Base-by-base conservation (phyloP, 1,140 invertebrate species). In the Cryptotermes secundus region DNA sequence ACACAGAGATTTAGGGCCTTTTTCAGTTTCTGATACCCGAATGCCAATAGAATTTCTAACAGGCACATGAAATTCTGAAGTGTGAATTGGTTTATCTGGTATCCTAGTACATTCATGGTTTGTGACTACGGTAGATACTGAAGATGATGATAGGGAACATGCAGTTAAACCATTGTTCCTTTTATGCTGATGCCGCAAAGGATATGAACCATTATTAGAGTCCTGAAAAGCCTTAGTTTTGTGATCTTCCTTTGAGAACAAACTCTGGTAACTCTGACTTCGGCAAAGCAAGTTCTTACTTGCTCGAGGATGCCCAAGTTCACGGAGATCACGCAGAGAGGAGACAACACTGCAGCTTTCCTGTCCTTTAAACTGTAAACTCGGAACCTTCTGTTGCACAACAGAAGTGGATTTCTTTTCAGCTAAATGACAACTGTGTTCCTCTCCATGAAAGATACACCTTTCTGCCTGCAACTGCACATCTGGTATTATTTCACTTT, bases 401-500 rank as follows among this genome's bases (percentile, higher is more conserved):
- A 19, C 14, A 22, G 6, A 22, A 19, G 45, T 49, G 45, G 45
- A 19, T 16, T 49, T 1, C 45, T 19, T 49, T 16, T 49, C 19
- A 19, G 45, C 45, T 49, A 4, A 49, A 49, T 49, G 9, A 72
- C 31, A 31, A 72, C 53, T 59, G 19, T 31, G n/a, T 49, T 12
- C 45, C 45, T 19, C 45, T 19, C 19, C 45, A 49, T 49, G 59
- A n/a, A 72, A 31, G 26, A 72, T n/a, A 31, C 9, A 7, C 16
- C n/a, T 72, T 14, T 31, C 59, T 72, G 26, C n/a, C 31, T n/a
- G 59, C 9, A 1, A 31, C n/a, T 34, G 34, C 34, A 36, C n/a
- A 26, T 90, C 89, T 0, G 90, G 90, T 35, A 90, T 90, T n/a
- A 91, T 89, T 84, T 90, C 89, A 34, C 88, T 87, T 65, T 90